Conservation (phyloP, 2,888 invertebrate genomes). For the Mylabris sibirica region DNA sequence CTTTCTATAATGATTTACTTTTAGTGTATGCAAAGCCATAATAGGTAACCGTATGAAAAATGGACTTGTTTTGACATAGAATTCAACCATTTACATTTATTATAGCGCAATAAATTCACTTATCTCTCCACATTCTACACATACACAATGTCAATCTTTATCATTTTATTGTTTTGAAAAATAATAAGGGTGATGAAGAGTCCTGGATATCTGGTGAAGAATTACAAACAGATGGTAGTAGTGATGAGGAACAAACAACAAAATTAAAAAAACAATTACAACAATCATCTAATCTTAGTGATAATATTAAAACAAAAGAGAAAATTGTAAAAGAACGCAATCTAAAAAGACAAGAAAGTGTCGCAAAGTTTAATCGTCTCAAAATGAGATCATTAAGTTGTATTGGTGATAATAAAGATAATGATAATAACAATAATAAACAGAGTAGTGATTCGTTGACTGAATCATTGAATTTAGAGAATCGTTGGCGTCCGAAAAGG, state of each 20-base stretch:
- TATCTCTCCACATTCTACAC: too few relatives aligned
- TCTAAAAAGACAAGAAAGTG: slow-evolving; percentile 24
- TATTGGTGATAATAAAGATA: background rate
- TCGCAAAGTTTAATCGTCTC: background rate
- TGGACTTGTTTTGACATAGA: background rate
- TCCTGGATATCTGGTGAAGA: slow-evolving; percentile 63
- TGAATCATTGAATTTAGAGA: slow-evolving; percentile 32
- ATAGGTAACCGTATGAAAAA: background rate
- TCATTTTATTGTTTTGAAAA: slow-evolving; percentile 17
- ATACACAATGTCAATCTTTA: too few relatives aligned
- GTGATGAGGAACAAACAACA: slow-evolving; percentile 51
- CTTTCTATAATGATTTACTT: too few relatives aligned
- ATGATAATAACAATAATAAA: background rate
- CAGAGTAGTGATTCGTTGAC: slow-evolving; percentile 5
- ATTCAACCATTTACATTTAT: background rate
- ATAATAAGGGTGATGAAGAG: slow-evolving; percentile 59
- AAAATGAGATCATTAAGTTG: background rate
- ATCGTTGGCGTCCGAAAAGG: slow-evolving; percentile 58
- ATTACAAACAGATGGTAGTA: slow-evolving; percentile 62
- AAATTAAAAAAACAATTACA: slow-evolving; percentile 11
- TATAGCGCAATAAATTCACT: background rate
- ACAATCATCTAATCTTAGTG: background rate
- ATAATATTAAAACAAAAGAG: background rate
- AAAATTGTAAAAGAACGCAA: slow-evolving; percentile 16
- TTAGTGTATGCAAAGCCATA: background rate